Base-by-base conservation (phyloP, 2,888 invertebrate species). In the Bembecia ichneumoniformis region DNA sequence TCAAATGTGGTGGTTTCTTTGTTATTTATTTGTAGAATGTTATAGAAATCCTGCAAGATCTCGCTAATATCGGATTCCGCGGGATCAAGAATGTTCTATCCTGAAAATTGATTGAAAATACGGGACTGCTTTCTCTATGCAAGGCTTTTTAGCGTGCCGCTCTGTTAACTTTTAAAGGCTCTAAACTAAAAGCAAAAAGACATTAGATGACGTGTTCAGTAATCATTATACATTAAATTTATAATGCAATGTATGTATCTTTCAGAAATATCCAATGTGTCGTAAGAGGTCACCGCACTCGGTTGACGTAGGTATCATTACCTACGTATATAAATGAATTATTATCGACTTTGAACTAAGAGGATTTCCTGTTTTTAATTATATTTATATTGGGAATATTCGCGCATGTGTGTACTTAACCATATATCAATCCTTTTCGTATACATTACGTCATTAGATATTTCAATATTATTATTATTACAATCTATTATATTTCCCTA, bases 131-230 rank as follows among this genome's bases (percentile, higher is more conserved):
- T 17, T 17, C 17, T 17, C 17, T 17, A 17, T n/a, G n/a, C n/a
- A n/a, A n/a, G n/a, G n/a, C n/a, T n/a, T n/a, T n/a, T n/a, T n/a
- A n/a, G 11, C 35, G 35, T 35, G n/a, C 36, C n/a, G 11, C 56
- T 58, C 61, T 61, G 55, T 48, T 44, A 46, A 48, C 53, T 54
- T 53, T 55, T 52, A 51, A 28, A 28, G 9, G 7, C 9, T 9
- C 28, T 13, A 14, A 7, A 13, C 28, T 13, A 14, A 7, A 13
- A n/a, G 40, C 40, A 40, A 40, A 40, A 40, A 4, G n/a, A 13
- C 40, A 13, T n/a, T 3, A 11, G 40, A 40, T 40, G n/a, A 40
- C 14, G 40, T 40, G 40, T 40, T 13, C 40, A 40, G 5, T 11
- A 40, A 40, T 40, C 13, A 40, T 40, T 40, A 13, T 40, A 20